Percentiles rank a stretch among this genome's conserved stretches.
Conservation (phyloP, 2,888 invertebrate species). For the Sceliomorpha sp. region DNA sequence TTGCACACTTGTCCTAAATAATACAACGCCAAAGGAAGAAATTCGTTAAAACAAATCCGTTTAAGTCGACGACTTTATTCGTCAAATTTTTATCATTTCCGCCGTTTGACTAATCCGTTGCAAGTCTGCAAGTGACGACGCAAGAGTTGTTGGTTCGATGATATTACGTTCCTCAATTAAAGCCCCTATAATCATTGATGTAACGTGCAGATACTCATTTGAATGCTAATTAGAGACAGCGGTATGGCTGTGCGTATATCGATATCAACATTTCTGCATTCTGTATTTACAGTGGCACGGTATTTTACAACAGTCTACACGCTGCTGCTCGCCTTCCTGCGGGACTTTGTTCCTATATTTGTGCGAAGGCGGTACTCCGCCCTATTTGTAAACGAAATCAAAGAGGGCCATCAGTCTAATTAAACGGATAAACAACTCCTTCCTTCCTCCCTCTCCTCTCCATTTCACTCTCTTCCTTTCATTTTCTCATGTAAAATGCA, state of each 20-base stretch:
- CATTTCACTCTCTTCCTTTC: too few species aligned
- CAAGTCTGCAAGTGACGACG: constrained; percentile 31
- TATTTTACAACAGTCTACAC: constrained; percentile 46
- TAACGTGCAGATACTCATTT: constrained; percentile 50
- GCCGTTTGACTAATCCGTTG: constrained; percentile 35
- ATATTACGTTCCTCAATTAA: constrained; percentile 53
- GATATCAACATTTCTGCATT: constrained; percentile 46
- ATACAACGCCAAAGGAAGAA: too few species aligned
- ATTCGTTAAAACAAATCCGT: too few species aligned
- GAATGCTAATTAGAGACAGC: constrained; percentile 55
- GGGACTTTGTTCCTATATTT: constrained; percentile 51
- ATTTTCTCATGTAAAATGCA: constrained; percentile 30
- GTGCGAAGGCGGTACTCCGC: constrained; percentile 33
- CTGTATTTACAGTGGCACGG: constrained; percentile 51
- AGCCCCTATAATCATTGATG: constrained; percentile 52
- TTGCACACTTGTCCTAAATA: too few species aligned
- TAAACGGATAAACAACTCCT: constrained; percentile 50
- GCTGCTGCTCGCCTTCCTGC: constrained; percentile 27
- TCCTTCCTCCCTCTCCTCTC: constrained; percentile 18
- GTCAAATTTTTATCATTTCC: constrained; percentile 30
- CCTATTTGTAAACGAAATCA: constrained; percentile 10
- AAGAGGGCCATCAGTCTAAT: constrained; percentile 48
- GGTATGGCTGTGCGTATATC: constrained; percentile 27
- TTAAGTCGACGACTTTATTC: constrained; percentile 17
- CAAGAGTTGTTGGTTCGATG: constrained; percentile 45